A percentile compares a stretch with the other conserved stretches of the same genome.
Evolutionary conservation across 2,113 vertebrate genomes (phyloP).

Genomic region (Caloenas nicobarica): DNA sequence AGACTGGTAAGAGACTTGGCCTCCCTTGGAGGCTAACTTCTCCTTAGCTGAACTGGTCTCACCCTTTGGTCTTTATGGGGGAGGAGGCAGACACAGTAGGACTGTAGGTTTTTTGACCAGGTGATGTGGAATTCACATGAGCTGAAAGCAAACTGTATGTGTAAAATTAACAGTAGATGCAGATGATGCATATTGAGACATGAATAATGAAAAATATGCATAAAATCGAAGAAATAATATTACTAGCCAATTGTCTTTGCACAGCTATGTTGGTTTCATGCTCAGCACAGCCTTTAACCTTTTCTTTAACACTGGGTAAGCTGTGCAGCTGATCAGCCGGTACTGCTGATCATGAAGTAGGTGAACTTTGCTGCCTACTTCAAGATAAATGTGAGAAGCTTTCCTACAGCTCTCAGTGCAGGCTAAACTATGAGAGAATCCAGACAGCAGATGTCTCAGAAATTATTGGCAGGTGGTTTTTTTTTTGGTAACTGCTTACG

Average conservation of each 20-base stretch:
- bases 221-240: background rate
- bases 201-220: background rate
- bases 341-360: background rate
- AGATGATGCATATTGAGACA: background rate
- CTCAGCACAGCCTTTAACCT: background rate
- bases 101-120: background rate
- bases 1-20: slow-evolving; percentile 65
- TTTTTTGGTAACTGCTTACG: background rate
- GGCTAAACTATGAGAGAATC: background rate
- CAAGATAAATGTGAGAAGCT: background rate
- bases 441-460: background rate
- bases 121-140: background rate
- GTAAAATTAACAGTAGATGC: background rate
- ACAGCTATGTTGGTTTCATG: background rate
- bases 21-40: background rate
- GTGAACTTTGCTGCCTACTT: background rate
- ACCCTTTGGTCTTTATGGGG: background rate
- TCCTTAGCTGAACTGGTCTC: background rate
- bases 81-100: background rate
- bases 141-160: background rate
- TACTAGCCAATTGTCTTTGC: background rate
- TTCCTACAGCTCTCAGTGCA: background rate
- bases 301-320: background rate
- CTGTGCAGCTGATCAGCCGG: rapidly evolving
- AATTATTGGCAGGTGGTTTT: background rate